Percentiles rank a stretch among this genome's conserved stretches.
Evolutionary conservation across 2,888 invertebrate species (phyloP).

Genomic region (Oeneis ivallda): DNA sequence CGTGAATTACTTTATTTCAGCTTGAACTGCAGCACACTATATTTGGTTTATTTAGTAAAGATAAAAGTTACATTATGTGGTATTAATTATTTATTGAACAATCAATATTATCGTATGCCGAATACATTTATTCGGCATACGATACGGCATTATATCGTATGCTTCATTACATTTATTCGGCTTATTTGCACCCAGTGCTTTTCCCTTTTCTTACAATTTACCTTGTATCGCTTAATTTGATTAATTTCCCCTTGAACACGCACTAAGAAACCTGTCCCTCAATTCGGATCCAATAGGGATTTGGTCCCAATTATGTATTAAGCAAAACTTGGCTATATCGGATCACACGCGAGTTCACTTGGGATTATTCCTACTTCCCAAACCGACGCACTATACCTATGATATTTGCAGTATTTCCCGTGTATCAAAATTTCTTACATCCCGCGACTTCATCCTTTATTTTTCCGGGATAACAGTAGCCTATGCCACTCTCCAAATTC

Average conservation of each 20-base stretch:
- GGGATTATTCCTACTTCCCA: slow-evolving; percentile 52
- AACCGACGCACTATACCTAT: not conserved
- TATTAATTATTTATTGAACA: too few relatives aligned
- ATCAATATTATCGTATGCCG: too few relatives aligned
- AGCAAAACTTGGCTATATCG: slow-evolving; percentile 68
- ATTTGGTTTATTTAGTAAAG: too few relatives aligned
- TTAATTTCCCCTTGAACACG: slow-evolving; percentile 75
- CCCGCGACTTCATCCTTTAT: too few relatives aligned
- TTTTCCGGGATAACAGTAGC: too few relatives aligned
- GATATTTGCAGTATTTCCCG: not conserved
- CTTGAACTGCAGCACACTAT: too few relatives aligned
- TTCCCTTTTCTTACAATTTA: slow-evolving; percentile 45
- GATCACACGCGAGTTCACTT: slow-evolving; percentile 56
- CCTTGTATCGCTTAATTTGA: slow-evolving; percentile 73
- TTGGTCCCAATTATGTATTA: slow-evolving; percentile 78
- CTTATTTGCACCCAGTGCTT: slow-evolving; percentile 16
- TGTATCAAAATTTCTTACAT: too few relatives aligned
- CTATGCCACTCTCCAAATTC: too few relatives aligned
- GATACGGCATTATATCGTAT: too few relatives aligned
- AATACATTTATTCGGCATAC: too few relatives aligned
- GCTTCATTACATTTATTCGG: slow-evolving; percentile 14
- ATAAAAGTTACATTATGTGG: too few relatives aligned
- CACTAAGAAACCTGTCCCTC: slow-evolving; percentile 69
- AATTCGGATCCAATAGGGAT: slow-evolving; percentile 68
- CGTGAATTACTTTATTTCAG: too few relatives aligned